A percentile compares a stretch with the other conserved stretches of the same genome.
phyloP scores from a whole-genome alignment of 2,888 invertebrate species.

The Hemistola chrysoprasaria region DNA sequence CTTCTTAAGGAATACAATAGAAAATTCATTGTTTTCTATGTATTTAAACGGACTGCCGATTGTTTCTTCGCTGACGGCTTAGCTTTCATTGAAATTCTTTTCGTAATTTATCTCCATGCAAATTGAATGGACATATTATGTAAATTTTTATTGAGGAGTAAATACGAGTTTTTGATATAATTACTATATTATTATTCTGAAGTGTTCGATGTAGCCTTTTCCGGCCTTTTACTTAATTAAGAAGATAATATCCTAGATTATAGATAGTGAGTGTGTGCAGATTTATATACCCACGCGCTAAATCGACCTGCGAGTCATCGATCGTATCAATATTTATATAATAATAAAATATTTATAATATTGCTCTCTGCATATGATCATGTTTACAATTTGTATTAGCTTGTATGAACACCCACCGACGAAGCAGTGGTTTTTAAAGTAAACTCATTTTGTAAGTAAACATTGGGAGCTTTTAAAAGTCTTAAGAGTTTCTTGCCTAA shows the following conservation, averaged over 20 bases:
- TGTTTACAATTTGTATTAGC: constrained; percentile 46
- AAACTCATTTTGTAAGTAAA: constrained; percentile 28
- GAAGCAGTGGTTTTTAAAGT: constrained; percentile 34
- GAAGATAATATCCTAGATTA: too few relatives aligned
- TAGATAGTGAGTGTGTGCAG: too few relatives aligned
- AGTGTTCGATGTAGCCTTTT: too few relatives aligned
- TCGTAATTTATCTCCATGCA: constrained; percentile 12
- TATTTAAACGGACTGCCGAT: constrained; percentile 59
- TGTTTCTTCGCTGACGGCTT: constrained; percentile 57
- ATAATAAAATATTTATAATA: too few relatives aligned
- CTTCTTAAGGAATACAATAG: constrained; percentile 60
- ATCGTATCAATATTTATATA: constrained; percentile 43
- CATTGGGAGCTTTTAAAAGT: constrained; percentile 8
- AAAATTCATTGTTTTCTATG: constrained; percentile 56
- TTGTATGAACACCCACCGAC: constrained; percentile 43
- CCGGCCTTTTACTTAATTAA: too few relatives aligned
- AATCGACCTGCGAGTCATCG: constrained; percentile 55
- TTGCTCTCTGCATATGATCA: constrained; percentile 36
- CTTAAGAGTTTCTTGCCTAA: constrained; percentile 10
- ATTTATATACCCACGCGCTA: constrained; percentile 43
- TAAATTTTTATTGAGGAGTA: too few relatives aligned
- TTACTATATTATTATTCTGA: too few relatives aligned
- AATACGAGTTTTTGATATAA: too few relatives aligned
- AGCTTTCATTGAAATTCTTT: constrained; percentile 32
- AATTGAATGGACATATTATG: too few relatives aligned